Percentiles rank a stretch among this genome's conserved stretches.
Conservation (phyloP, 2,113 vertebrate species). For the Trichechus manatus region DNA sequence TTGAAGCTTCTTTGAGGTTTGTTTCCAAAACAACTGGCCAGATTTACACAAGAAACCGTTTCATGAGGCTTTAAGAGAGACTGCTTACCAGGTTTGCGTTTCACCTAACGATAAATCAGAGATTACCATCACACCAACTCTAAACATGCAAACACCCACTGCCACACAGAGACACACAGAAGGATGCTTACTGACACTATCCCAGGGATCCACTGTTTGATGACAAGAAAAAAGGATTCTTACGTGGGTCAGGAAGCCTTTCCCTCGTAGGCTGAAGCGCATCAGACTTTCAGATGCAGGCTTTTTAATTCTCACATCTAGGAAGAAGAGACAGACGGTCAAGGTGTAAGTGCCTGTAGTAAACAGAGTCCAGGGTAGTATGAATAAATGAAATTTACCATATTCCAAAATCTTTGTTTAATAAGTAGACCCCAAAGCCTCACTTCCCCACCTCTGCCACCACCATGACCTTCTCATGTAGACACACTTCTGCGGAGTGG, state of each 20-base stretch:
- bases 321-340: neutral
- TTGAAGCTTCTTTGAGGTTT: neutral
- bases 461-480: neutral
- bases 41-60: neutral
- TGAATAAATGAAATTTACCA: neutral
- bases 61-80: neutral
- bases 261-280: neutral
- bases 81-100: neutral
- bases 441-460: neutral
- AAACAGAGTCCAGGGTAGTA: neutral
- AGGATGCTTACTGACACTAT: neutral
- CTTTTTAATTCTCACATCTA: conserved; percentile 39
- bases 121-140: neutral
- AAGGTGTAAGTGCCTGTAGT: neutral
- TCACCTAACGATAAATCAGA: neutral
- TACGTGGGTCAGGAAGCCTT: neutral
- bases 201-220: neutral
- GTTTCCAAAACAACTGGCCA: neutral
- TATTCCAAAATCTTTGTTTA: neutral
- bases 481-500: neutral
- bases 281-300: neutral
- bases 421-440: neutral
- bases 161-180: neutral
- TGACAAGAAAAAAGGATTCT: neutral
- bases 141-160: neutral